phyloP scores from a whole-genome alignment of 2,888 invertebrate genomes.

The Cheilosia variabilis region DNA sequence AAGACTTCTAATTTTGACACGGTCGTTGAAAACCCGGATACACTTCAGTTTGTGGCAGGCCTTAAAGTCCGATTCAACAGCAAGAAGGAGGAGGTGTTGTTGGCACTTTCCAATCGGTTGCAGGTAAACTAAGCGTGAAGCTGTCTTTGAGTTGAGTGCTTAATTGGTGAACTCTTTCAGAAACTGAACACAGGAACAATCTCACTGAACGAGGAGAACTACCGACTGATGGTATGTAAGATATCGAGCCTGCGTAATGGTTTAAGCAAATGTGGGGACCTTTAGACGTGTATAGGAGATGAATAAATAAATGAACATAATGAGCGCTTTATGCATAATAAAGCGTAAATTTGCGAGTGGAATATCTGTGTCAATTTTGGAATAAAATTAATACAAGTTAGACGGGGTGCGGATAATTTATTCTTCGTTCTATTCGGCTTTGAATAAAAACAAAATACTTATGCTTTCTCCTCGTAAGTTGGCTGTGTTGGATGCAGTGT shows the following conservation, averaged over 20 bases:
- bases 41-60: constrained; percentile 88
- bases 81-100: constrained; percentile 85
- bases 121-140: constrained; percentile 81
- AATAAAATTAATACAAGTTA: no score
- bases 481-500: no score
- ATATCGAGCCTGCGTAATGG: background rate
- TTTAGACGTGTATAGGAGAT: background rate
- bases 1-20: constrained; percentile 85
- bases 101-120: constrained; percentile 87
- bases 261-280: background rate
- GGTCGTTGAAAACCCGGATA: constrained; percentile 85
- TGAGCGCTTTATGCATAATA: background rate
- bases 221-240: background rate
- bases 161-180: constrained; percentile 9
- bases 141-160: background rate
- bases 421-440: no score
- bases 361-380: no score
- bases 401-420: no score
- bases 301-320: background rate
- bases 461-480: no score
- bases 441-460: no score
- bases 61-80: constrained; percentile 86
- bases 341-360: no score
- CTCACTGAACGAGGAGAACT: constrained; percentile 21
- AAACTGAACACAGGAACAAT: constrained; percentile 43